phyloP scores from a whole-genome alignment of 2,797 vertebrate species.

The Micromesistius poutassou region DNA sequence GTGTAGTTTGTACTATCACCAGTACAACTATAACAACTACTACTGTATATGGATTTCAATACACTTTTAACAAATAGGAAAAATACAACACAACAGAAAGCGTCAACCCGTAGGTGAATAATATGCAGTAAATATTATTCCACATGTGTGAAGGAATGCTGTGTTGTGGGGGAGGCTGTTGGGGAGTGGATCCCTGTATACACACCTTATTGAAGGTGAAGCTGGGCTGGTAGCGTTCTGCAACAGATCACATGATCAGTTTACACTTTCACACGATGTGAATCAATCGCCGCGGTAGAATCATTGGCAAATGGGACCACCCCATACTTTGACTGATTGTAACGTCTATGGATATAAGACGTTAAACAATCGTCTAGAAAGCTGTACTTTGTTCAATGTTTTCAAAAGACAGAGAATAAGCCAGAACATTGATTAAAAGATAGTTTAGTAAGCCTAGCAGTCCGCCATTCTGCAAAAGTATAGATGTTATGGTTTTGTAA shows the following conservation, averaged over 20 bases:
- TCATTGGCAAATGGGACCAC: no score
- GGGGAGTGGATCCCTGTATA: not conserved
- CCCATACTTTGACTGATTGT: no score
- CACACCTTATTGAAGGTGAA: not conserved
- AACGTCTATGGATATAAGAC: no score
- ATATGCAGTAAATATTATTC: not conserved
- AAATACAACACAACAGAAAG: not conserved
- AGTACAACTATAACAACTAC: not conserved
- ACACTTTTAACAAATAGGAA: not conserved
- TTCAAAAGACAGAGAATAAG: no score
- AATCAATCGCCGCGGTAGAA: no score
- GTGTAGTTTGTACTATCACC: not conserved
- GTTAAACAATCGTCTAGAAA: no score
- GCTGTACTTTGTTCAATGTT: no score
- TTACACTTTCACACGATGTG: not conserved
- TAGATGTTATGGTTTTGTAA: no score
- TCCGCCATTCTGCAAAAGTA: no score
- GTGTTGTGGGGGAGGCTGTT: not conserved
- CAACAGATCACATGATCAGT: not conserved
- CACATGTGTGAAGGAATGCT: not conserved
- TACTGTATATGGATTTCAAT: not conserved
- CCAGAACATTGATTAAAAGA: no score
- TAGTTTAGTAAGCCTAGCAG: no score
- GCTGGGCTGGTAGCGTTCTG: slow-evolving; percentile 1
- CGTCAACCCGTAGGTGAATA: not conserved